These are phyloP conservation scores for Achlya flavicornis DNA, from an alignment of 2,888 invertebrate species.

Conservation along the genomic window DNA sequence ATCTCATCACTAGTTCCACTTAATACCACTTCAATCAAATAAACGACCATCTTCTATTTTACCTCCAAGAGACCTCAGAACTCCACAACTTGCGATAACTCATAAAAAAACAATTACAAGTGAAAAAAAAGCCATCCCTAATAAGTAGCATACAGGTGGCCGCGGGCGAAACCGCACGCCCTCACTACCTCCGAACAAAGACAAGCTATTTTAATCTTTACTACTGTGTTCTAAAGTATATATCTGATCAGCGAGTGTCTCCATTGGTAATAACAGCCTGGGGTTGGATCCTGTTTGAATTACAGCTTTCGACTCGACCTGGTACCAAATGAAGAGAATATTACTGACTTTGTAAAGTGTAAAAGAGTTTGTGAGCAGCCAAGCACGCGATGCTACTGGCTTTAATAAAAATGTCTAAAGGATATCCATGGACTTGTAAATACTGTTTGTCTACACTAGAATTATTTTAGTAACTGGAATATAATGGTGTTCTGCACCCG, in stretches of 20 bases:
- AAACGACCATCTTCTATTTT: not conserved
- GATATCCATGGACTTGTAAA: not conserved
- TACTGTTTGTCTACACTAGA: not conserved
- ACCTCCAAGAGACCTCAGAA: slow-evolving; percentile 11
- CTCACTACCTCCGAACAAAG: not conserved
- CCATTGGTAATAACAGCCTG: slow-evolving; percentile 30
- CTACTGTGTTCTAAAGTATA: slow-evolving; percentile 15
- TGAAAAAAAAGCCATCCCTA: slow-evolving; percentile 40
- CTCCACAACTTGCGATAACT: slow-evolving; percentile 31
- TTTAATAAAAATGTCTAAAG: not conserved
- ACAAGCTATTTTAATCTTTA: slow-evolving; percentile 19
- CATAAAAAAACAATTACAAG: slow-evolving; percentile 53
- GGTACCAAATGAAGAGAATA: slow-evolving; percentile 29
- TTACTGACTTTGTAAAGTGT: not conserved
- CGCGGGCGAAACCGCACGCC: slow-evolving; percentile 27
- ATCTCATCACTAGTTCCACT: not conserved
- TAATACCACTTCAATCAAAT: not conserved
- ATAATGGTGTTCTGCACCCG: too few relatives aligned
- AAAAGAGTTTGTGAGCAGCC: not conserved
- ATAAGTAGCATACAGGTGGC: slow-evolving; percentile 44
- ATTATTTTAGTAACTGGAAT: not conserved
- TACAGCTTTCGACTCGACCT: slow-evolving; percentile 29
- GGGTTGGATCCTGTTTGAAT: slow-evolving; percentile 45
- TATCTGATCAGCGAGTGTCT: slow-evolving; percentile 16
- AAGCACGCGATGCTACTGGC: not conserved